phyloP scores from a whole-genome alignment of 2,113 vertebrate species.

The Leucoraja erinaceus region DNA sequence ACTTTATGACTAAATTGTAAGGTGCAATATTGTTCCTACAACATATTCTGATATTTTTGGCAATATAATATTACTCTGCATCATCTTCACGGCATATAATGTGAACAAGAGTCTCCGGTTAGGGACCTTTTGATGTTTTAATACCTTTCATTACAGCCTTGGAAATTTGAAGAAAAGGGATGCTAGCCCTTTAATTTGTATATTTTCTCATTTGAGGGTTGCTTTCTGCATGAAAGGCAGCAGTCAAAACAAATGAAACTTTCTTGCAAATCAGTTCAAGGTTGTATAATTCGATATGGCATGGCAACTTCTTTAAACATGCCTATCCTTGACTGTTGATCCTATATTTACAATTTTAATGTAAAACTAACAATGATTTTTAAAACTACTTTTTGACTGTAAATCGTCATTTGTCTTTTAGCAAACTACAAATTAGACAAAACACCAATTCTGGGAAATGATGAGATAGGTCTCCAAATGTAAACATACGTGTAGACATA shows the following conservation, averaged over 20 bases:
- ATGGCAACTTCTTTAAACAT: not conserved
- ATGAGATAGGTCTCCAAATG: not conserved
- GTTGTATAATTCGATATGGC: not conserved
- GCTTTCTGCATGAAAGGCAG: conserved; percentile 22
- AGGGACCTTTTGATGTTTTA: conserved; percentile 5
- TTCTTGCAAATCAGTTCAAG: not conserved
- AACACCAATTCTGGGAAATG: not conserved
- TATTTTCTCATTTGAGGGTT: not conserved
- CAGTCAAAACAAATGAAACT: not conserved
- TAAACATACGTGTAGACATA: not conserved
- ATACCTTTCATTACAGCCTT: conserved; percentile 8
- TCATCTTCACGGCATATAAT: not conserved
- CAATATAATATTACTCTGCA: conserved; percentile 3
- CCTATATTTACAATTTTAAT: not conserved
- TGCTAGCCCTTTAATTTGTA: not conserved
- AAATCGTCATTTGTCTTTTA: not conserved
- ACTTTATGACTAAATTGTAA: conserved; percentile 9
- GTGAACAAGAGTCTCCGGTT: not conserved
- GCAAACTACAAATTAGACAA: not conserved
- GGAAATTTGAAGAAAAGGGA: conserved; percentile 14
- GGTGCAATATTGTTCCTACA: conserved; percentile 23
- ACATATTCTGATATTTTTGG: conserved; percentile 12
- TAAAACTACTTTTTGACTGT: not conserved
- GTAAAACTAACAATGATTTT: not conserved
- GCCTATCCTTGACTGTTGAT: not conserved